Percentiles rank a stretch among this genome's conserved stretches.
These are phyloP conservation scores for Orestias chungarensis DNA, from an alignment of 2,797 vertebrate genomes.

Conservation along the genomic window DNA sequence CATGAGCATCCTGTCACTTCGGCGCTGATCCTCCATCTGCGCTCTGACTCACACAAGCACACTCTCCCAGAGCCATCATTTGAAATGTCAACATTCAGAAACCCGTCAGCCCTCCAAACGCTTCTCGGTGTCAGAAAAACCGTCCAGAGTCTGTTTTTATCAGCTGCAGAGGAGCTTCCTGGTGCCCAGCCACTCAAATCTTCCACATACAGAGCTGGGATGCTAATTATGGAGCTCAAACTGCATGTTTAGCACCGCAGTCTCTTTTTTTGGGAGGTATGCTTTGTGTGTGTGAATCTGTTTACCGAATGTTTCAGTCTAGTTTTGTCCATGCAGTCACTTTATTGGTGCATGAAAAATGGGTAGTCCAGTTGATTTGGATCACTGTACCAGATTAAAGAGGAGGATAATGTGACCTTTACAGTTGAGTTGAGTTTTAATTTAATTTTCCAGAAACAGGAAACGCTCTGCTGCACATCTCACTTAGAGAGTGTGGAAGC, in stretches of 20 bases:
- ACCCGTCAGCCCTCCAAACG: conserved; percentile 21
- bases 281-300: background rate
- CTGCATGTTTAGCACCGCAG: conserved; percentile 10
- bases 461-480: background rate
- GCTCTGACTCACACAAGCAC: conserved; percentile 70
- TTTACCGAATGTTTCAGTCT: background rate
- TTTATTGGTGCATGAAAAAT: too few species aligned
- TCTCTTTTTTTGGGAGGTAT: background rate
- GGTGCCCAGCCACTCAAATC: background rate
- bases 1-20: conserved; percentile 73
- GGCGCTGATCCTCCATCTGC: conserved; percentile 75
- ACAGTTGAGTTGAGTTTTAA: too few species aligned
- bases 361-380: too few species aligned
- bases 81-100: conserved; percentile 54
- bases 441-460: background rate
- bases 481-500: background rate
- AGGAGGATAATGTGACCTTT: background rate
- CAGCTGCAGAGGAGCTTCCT: conserved; percentile 8
- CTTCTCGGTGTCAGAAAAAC: background rate
- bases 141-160: conserved; percentile 8
- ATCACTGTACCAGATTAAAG: background rate
- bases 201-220: conserved; percentile 13
- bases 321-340: background rate
- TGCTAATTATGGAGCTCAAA: conserved; percentile 49
- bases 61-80: conserved; percentile 29